Percentiles rank a stretch among this genome's conserved stretches.
Evolutionary conservation across 2,113 vertebrate genomes (phyloP).

Genomic region (Mus pahari): DNA sequence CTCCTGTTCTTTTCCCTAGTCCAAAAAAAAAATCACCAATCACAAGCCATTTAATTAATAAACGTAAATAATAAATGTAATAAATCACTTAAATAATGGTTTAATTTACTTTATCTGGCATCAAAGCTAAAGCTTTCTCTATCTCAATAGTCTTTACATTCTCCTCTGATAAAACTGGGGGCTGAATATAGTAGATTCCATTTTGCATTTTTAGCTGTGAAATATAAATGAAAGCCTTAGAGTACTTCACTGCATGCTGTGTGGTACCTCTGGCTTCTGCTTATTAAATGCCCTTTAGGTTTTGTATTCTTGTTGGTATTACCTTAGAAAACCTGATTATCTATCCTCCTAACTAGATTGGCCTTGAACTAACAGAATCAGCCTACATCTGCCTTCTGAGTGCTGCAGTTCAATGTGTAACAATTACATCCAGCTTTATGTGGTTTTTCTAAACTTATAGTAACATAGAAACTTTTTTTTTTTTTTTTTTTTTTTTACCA

Average conservation of each 20-base stretch:
- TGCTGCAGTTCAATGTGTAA: background rate
- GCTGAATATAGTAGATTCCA: background rate
- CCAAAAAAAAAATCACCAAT: background rate
- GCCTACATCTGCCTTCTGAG: background rate
- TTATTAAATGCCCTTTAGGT: background rate
- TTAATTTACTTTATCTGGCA: background rate
- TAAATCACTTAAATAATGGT: no score
- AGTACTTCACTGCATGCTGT: background rate
- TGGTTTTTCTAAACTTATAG: background rate
- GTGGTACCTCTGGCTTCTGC: rapidly evolving
- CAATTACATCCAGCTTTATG: background rate
- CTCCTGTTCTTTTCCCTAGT: background rate
- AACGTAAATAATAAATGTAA: no score
- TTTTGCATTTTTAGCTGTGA: background rate
- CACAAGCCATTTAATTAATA: background rate
- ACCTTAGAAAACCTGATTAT: background rate
- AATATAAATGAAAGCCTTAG: background rate
- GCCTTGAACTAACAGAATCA: background rate
- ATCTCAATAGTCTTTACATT: background rate
- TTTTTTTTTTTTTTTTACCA: no score
- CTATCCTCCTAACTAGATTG: background rate
- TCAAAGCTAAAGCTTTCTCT: background rate
- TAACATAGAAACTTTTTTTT: background rate
- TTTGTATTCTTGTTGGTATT: background rate
- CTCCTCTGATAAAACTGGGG: background rate